Evolutionary conservation across 2,797 vertebrate genomes (phyloP).

Genomic region (Melanotaenia trifasciata): DNA sequence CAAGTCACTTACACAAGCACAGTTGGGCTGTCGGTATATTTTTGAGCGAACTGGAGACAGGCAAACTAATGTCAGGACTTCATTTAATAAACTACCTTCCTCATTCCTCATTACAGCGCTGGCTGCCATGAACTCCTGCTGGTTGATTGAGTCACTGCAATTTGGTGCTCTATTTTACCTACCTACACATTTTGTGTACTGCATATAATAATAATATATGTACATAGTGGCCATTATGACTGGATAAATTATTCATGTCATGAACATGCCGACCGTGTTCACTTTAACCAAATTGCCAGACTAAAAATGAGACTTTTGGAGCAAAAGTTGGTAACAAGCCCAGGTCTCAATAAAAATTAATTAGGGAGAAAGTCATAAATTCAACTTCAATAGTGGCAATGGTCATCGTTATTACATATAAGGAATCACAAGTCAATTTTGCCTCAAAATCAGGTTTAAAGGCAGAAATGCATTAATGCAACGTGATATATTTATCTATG

Average conservation of each 20-base stretch:
- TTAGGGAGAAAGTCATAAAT: not conserved
- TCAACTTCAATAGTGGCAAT: not conserved
- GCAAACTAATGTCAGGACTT: constrained; percentile 7
- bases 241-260: constrained; percentile 3
- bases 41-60: not conserved
- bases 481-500: not conserved
- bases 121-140: constrained; percentile 22
- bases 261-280: not conserved
- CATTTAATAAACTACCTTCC: constrained; percentile 11
- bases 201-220: constrained; percentile 5
- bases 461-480: not conserved
- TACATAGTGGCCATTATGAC: not conserved
- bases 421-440: not conserved
- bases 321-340: not conserved
- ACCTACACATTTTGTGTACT: constrained; percentile 5
- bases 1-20: not conserved
- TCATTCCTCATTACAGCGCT: constrained; percentile 1
- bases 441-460: not conserved
- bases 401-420: too few relatives aligned
- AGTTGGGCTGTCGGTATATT: not conserved
- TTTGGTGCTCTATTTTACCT: constrained; percentile 19
- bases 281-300: not conserved
- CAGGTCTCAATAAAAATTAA: not conserved
- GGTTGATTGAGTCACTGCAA: constrained; percentile 21
- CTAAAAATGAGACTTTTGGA: not conserved